phyloP scores from a whole-genome alignment of 2,888 invertebrate species.

The Calameuta idolon region DNA sequence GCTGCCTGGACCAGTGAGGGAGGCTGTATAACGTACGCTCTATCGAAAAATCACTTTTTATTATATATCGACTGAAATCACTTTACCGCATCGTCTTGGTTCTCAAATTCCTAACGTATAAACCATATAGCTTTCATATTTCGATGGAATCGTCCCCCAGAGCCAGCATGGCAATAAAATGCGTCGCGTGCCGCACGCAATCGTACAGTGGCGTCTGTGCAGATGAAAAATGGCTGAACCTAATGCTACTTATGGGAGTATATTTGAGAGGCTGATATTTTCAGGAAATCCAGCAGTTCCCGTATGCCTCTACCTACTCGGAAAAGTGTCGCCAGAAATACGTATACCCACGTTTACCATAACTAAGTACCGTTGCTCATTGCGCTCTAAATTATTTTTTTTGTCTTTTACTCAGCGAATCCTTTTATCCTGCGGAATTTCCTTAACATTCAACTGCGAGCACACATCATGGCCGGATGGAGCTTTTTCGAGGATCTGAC shows the following conservation, averaged over 20 bases:
- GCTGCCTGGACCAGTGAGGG: background rate
- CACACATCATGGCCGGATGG: background rate
- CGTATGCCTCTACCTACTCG: background rate
- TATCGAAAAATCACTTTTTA: constrained; percentile 1
- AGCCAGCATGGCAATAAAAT: constrained; percentile 21
- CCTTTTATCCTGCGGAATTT: background rate
- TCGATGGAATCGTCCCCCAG: constrained; percentile 17
- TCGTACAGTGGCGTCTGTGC: constrained; percentile 16
- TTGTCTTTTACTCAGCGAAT: background rate
- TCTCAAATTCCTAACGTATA: background rate
- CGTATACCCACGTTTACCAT: background rate
- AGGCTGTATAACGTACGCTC: background rate
- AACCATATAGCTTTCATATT: constrained; percentile 22
- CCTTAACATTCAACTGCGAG: background rate
- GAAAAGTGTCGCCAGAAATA: background rate
- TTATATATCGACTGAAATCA: constrained; percentile 18
- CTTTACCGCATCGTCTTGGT: constrained; percentile 26
- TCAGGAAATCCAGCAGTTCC: background rate
- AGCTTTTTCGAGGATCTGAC: background rate
- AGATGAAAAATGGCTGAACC: background rate
- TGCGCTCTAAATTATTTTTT: background rate
- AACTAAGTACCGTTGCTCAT: background rate
- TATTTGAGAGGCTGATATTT: background rate
- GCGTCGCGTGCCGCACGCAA: constrained; percentile 14
- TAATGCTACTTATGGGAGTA: constrained; percentile 6